Conservation (phyloP, 1,140 invertebrate species). For the Metopolophium dirhodum region DNA sequence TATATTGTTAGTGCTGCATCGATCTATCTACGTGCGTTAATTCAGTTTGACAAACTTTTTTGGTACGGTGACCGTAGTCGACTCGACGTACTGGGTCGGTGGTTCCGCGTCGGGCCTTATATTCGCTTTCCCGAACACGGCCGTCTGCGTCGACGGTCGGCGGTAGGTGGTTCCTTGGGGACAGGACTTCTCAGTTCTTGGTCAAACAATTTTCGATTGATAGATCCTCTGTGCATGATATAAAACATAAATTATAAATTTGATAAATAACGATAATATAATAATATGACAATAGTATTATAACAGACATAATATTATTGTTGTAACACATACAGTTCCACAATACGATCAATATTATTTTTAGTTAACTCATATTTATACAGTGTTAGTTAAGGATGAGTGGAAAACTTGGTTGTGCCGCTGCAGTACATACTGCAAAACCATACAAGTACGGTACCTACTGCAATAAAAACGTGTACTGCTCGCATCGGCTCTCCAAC, state of each 20-base stretch:
- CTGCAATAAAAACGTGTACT: not conserved
- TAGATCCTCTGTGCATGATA: too few species aligned
- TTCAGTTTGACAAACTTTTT: not conserved
- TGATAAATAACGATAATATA: too few species aligned
- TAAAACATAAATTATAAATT: too few species aligned
- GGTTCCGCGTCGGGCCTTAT: too few species aligned
- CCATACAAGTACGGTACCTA: not conserved
- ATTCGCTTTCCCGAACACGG: not conserved
- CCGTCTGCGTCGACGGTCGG: too few species aligned
- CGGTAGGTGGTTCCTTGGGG: too few species aligned
- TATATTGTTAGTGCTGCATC: not conserved
- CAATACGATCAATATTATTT: not conserved
- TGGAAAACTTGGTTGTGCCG: not conserved
- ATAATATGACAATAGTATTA: not conserved
- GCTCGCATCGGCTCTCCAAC: not conserved
- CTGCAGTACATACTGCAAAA: not conserved
- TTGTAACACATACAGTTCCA: not conserved
- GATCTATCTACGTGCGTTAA: not conserved
- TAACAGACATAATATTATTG: not conserved
- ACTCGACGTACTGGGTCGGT: too few species aligned
- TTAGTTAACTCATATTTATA: not conserved
- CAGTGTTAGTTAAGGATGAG: not conserved
- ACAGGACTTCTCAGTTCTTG: too few species aligned
- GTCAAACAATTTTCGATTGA: too few species aligned
- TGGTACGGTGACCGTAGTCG: not conserved